These are phyloP conservation scores for Oxygymnocypris stewartii DNA, from an alignment of 2,113 vertebrate species.

Conservation along the genomic window DNA sequence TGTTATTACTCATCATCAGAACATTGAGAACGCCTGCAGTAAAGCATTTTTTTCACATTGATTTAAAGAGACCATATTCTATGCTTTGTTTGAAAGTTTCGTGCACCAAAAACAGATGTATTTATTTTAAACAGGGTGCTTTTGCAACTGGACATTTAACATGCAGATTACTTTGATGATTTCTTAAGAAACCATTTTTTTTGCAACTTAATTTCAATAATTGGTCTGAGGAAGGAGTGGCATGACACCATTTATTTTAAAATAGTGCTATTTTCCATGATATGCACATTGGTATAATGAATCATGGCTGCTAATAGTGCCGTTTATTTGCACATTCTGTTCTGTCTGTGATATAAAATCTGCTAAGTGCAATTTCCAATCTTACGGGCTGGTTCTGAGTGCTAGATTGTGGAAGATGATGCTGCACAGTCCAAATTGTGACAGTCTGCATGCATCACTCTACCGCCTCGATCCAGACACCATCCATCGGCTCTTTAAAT, in stretches of 20 bases:
- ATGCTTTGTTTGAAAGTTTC: neutral
- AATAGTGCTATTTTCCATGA: neutral
- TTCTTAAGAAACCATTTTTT: neutral
- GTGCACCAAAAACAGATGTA: too few species aligned
- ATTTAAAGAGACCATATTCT: neutral
- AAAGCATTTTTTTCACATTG: neutral
- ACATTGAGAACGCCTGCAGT: too few species aligned
- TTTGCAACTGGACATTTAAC: neutral
- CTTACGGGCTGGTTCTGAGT: neutral
- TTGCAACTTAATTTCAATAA: neutral
- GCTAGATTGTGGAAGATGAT: neutral
- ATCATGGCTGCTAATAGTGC: neutral
- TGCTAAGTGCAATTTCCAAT: neutral
- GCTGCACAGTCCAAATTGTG: neutral
- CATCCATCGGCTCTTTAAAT: neutral
- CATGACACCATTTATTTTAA: neutral
- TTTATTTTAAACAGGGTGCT: neutral
- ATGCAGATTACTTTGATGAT: neutral
- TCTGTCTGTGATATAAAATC: neutral
- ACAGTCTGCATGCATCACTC: neutral
- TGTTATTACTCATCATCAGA: neutral
- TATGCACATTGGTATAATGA: neutral
- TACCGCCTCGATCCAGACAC: neutral
- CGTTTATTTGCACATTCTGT: neutral
- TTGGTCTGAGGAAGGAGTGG: neutral